Conservation (phyloP, 2,113 vertebrate species). For the Leptosomus discolor region DNA sequence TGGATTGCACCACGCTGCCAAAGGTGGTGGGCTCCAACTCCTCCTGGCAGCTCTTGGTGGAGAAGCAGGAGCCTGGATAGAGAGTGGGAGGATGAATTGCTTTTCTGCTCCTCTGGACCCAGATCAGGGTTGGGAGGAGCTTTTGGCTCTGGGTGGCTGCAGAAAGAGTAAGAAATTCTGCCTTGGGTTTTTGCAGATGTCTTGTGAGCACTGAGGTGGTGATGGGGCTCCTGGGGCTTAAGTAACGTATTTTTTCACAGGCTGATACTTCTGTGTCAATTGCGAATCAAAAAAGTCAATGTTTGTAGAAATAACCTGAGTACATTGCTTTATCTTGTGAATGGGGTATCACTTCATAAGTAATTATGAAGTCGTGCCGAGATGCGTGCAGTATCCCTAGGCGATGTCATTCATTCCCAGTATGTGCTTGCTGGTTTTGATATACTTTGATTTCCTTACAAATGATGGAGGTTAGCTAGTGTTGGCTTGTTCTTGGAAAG, state of each 20-base stretch:
- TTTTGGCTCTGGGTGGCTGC: neutral
- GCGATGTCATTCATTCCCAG: neutral
- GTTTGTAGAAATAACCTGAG: neutral
- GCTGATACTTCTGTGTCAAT: neutral
- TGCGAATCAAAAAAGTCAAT: neutral
- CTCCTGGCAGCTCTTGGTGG: neutral
- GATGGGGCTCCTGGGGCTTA: neutral
- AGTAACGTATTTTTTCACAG: neutral
- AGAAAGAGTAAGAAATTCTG: neutral
- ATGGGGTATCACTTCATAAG: neutral
- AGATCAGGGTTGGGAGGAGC: neutral
- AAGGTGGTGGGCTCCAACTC: neutral
- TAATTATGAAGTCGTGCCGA: neutral
- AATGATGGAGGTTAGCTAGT: neutral
- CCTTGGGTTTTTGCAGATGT: neutral
- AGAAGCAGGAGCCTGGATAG: neutral
- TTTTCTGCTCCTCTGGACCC: slow-evolving; percentile 5
- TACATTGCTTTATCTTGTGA: neutral
- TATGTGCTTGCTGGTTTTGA: neutral
- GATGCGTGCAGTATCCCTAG: neutral
- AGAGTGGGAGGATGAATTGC: slow-evolving; percentile 49
- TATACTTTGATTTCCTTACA: neutral
- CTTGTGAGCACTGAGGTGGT: accelerated
- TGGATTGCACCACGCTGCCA: neutral
- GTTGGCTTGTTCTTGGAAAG: neutral